phyloP scores from a whole-genome alignment of 2,797 vertebrate genomes.

The Serranus cabrilla region DNA sequence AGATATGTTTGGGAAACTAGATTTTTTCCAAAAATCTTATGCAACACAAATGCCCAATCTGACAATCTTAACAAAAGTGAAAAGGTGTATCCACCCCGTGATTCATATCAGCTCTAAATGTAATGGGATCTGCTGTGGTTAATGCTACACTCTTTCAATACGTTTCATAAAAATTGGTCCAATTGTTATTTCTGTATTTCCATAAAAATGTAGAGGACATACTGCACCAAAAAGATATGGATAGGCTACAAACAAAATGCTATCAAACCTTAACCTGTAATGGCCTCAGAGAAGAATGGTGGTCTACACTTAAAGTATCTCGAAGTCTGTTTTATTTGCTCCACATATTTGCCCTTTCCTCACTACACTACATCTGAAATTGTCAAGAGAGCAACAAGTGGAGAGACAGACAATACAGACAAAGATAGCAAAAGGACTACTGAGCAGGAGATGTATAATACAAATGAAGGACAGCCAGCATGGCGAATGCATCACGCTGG shows the following conservation, averaged over 20 bases:
- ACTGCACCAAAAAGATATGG: too few species aligned
- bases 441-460: conserved; percentile 20
- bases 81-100: too few species aligned
- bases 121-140: too few species aligned
- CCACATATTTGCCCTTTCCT: background rate
- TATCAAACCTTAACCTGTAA: conserved; percentile 1
- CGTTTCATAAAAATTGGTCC: too few species aligned
- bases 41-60: too few species aligned
- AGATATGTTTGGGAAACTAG: too few species aligned
- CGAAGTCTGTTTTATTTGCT: background rate
- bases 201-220: too few species aligned
- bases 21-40: too few species aligned
- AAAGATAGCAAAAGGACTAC: conserved; percentile 12
- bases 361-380: background rate
- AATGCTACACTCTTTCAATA: too few species aligned
- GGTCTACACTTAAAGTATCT: background rate
- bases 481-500: conserved; percentile 27
- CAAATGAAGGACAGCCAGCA: conserved; percentile 41
- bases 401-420: background rate
- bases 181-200: too few species aligned
- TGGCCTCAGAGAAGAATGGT: background rate
- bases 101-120: too few species aligned
- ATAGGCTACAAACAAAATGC: conserved; percentile 1
- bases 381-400: conserved; percentile 1
- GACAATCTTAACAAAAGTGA: too few species aligned